A percentile compares a stretch with the other conserved stretches of the same genome.
Evolutionary conservation across 2,797 vertebrate genomes (phyloP).

Genomic region (Mionectes olivaceus): DNA sequence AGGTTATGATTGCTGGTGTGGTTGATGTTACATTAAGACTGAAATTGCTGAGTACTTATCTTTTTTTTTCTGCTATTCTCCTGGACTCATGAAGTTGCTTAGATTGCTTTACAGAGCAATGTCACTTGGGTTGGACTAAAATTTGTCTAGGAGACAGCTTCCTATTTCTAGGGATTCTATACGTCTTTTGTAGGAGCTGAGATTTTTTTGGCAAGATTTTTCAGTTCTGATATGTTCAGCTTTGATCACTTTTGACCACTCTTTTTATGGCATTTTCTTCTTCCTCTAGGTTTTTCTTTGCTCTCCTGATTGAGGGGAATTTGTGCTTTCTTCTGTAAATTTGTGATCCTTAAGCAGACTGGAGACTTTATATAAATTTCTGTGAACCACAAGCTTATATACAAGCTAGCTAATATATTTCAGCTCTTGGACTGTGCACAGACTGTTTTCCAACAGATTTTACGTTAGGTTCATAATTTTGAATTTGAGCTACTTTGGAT

Average conservation of each 20-base stretch:
- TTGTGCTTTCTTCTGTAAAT: slow-evolving; percentile 18
- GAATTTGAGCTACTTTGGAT: not conserved
- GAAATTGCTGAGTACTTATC: slow-evolving; percentile 1
- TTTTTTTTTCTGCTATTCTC: not conserved
- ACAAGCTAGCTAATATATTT: slow-evolving; percentile 16
- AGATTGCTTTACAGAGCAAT: not conserved
- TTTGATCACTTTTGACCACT: slow-evolving; percentile 24
- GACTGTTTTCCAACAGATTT: not conserved
- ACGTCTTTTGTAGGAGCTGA: not conserved
- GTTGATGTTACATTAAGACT: slow-evolving; percentile 4
- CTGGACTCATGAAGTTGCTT: not conserved
- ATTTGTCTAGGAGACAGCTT: not conserved
- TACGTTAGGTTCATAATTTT: not conserved
- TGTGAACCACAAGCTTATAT: not conserved
- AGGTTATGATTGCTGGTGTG: slow-evolving; percentile 35
- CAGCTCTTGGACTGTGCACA: not conserved
- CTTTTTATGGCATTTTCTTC: not conserved
- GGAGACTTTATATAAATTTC: slow-evolving; percentile 3
- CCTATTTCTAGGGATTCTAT: not conserved
- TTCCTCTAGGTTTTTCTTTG: not conserved
- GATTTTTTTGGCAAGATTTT: not conserved
- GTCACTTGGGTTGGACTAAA: not conserved
- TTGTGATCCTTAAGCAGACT: slow-evolving; percentile 9
- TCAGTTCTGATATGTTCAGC: not conserved
- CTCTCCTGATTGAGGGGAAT: slow-evolving; percentile 4